These are phyloP conservation scores for Lagria hirta DNA, from an alignment of 2,888 invertebrate species.

Conservation along the genomic window DNA sequence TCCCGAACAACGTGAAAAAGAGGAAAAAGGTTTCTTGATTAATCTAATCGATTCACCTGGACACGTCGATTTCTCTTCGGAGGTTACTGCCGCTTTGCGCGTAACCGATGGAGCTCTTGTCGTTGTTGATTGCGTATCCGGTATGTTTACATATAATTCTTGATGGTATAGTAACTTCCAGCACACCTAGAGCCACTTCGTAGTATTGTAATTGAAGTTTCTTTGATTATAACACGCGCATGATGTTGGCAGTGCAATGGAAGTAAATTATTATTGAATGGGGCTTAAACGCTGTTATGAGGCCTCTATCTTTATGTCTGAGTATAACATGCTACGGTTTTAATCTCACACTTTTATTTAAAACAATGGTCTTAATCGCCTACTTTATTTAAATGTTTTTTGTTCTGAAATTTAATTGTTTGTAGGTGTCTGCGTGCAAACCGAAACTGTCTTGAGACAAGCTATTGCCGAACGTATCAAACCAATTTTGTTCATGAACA, in stretches of 20 bases:
- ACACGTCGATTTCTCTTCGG: conserved; percentile 99
- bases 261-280: conserved; percentile 60
- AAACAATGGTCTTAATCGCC: too few relatives aligned
- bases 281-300: conserved; percentile 69
- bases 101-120: conserved; percentile 99
- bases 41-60: conserved; percentile 99
- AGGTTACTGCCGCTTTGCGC: conserved; percentile 99
- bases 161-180: conserved; percentile 29
- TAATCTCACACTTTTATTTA: conserved; percentile 52
- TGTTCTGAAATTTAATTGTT: conserved; percentile 6
- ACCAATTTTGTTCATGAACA: conserved; percentile 99
- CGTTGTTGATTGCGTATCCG: conserved; percentile 99
- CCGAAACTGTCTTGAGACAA: conserved; percentile 99
- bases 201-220: conserved; percentile 32
- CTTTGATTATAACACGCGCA: conserved; percentile 40
- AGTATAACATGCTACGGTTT: conserved; percentile 65
- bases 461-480: conserved; percentile 99
- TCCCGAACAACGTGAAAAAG: conserved; percentile 87
- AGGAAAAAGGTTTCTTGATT: conserved; percentile 95
- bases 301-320: conserved; percentile 82
- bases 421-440: conserved; percentile 98
- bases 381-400: not conserved
- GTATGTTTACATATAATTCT: conserved; percentile 58
- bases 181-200: conserved; percentile 45
- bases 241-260: conserved; percentile 67